Evolutionary conservation across 2,113 vertebrate genomes (phyloP).

Genomic region (Serinus canaria): DNA sequence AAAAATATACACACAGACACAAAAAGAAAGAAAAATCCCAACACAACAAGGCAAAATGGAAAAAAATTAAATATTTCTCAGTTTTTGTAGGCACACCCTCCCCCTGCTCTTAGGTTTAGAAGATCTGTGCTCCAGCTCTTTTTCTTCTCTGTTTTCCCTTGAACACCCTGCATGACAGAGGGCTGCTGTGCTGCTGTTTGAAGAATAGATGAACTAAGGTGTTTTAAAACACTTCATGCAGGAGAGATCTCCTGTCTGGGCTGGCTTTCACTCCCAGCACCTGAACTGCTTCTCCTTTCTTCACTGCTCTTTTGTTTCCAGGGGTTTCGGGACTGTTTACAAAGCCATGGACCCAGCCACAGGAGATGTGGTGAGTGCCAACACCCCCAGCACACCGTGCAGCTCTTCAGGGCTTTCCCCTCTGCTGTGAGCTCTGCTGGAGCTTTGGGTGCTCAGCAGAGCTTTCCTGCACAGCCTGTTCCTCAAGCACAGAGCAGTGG

Average conservation of each 20-base stretch:
- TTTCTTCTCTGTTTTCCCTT: background rate
- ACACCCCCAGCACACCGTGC: background rate
- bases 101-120: background rate
- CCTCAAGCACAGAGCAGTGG: background rate
- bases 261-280: background rate
- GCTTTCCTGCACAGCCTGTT: background rate
- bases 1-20: accelerated
- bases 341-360: background rate
- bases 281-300: background rate
- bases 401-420: background rate
- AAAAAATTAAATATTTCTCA: background rate
- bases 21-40: background rate
- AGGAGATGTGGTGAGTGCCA: background rate
- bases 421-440: background rate
- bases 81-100: background rate
- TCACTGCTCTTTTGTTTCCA: background rate
- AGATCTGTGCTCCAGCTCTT: background rate
- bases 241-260: background rate
- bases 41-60: background rate
- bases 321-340: background rate
- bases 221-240: background rate
- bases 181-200: background rate
- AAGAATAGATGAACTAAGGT: background rate
- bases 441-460: background rate
- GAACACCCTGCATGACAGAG: background rate